These are phyloP conservation scores for Maccullochella peelii DNA, from an alignment of 2,113 vertebrate species.

Conservation along the genomic window DNA sequence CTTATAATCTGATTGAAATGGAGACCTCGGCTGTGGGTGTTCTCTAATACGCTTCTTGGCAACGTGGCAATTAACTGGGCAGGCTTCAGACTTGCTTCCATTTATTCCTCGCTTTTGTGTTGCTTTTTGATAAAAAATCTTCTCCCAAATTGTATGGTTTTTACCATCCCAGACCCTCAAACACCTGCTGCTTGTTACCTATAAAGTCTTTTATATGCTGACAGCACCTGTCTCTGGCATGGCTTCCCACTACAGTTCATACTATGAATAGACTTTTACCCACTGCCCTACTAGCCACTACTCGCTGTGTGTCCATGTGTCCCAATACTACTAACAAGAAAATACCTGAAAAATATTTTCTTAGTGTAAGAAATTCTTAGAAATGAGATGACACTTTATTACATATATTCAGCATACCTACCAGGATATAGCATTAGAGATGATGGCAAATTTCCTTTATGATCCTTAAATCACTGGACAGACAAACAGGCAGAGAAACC, in stretches of 20 bases:
- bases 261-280: slow-evolving; percentile 43
- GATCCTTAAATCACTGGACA: background rate
- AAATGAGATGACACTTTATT: background rate
- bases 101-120: slow-evolving; percentile 36
- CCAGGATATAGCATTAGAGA: background rate
- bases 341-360: slow-evolving; percentile 12
- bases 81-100: slow-evolving; percentile 47
- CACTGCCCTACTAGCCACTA: slow-evolving; percentile 41
- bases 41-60: slow-evolving; percentile 54
- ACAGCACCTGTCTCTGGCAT: slow-evolving; percentile 57
- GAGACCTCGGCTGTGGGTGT: slow-evolving; percentile 59
- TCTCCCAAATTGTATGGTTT: slow-evolving; percentile 20
- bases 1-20: slow-evolving; percentile 69
- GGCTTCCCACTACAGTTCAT: slow-evolving; percentile 53
- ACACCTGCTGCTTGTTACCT: slow-evolving; percentile 45
- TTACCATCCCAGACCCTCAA: slow-evolving; percentile 10
- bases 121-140: slow-evolving; percentile 25
- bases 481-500: background rate
- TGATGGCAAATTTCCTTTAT: background rate
- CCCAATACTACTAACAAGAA: slow-evolving; percentile 57
- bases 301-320: slow-evolving; percentile 62
- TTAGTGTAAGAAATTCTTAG: background rate
- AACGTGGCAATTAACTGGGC: slow-evolving; percentile 54
- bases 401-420: background rate
- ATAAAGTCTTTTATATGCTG: slow-evolving; percentile 37